Percentiles rank a stretch among this genome's conserved stretches.
These are phyloP conservation scores for Epinotia demarniana DNA, from an alignment of 2,888 invertebrate species.

Conservation along the genomic window DNA sequence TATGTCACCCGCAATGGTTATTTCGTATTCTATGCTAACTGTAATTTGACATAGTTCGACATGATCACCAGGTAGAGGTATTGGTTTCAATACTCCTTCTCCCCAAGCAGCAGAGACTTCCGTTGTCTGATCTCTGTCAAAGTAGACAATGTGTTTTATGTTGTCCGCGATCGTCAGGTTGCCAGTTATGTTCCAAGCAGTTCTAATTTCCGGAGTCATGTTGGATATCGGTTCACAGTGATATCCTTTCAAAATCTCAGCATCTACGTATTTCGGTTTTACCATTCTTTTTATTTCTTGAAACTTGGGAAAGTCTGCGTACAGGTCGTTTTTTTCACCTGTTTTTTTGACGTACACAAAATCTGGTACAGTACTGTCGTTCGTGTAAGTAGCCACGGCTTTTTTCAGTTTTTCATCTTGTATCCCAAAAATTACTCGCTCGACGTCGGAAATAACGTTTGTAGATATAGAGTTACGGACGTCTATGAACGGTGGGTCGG, in stretches of 20 bases:
- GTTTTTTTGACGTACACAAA: slow-evolving; percentile 1
- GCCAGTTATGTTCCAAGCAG: not conserved
- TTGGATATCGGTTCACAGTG: not conserved
- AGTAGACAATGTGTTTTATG: not conserved
- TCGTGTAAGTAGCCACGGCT: not conserved
- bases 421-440: slow-evolving; percentile 6
- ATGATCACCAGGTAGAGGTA: not conserved
- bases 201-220: not conserved
- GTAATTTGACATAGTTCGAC: not conserved
- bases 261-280: not conserved
- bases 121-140: not conserved
- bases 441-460: not conserved
- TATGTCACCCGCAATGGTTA: slow-evolving; percentile 5
- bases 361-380: not conserved
- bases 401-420: slow-evolving; percentile 7
- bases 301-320: not conserved
- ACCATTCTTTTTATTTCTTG: not conserved
- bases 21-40: not conserved
- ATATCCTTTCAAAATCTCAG: too few relatives aligned
- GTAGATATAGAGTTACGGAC: not conserved
- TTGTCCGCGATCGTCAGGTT: not conserved
- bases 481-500: not conserved
- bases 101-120: not conserved
- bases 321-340: not conserved
- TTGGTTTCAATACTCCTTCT: not conserved